Conservation (phyloP, 2,797 vertebrate genomes). For the Acridotheres tristis region DNA sequence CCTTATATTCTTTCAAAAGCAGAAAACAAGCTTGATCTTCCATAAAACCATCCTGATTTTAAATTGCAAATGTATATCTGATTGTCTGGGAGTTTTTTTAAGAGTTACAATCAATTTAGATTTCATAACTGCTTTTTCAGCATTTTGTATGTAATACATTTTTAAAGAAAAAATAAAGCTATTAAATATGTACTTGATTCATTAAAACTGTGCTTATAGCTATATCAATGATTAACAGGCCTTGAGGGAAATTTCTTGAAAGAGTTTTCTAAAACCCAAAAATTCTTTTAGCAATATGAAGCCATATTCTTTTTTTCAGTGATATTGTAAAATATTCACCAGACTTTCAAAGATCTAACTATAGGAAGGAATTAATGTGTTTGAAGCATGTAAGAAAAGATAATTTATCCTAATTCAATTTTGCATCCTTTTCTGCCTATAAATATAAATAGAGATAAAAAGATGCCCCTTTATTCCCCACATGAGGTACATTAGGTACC, state of each 20-base stretch:
- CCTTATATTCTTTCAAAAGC: constrained; percentile 13
- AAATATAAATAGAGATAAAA: not conserved
- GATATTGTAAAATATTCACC: not conserved
- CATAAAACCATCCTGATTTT: not conserved
- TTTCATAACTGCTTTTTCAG: not conserved
- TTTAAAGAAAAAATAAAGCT: not conserved
- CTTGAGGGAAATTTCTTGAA: not conserved
- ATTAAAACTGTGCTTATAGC: not conserved
- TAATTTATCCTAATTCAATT: not conserved
- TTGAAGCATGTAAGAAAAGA: not conserved
- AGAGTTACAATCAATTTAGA: not conserved
- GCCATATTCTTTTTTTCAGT: not conserved
- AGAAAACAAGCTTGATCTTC: not conserved
- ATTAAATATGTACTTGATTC: not conserved
- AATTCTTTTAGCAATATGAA: not conserved
- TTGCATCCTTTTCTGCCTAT: not conserved
- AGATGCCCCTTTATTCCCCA: accelerated
- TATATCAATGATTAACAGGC: not conserved
- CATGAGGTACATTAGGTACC: not conserved
- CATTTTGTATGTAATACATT: not conserved
- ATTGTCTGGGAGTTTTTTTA: not conserved
- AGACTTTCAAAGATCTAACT: not conserved
- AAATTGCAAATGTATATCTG: not conserved
- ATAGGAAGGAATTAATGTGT: not conserved
- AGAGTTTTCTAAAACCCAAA: not conserved